A percentile compares a stretch with the other conserved stretches of the same genome.
phyloP scores from a whole-genome alignment of 1,140 invertebrate species.

The Arctopsyche grandis region DNA sequence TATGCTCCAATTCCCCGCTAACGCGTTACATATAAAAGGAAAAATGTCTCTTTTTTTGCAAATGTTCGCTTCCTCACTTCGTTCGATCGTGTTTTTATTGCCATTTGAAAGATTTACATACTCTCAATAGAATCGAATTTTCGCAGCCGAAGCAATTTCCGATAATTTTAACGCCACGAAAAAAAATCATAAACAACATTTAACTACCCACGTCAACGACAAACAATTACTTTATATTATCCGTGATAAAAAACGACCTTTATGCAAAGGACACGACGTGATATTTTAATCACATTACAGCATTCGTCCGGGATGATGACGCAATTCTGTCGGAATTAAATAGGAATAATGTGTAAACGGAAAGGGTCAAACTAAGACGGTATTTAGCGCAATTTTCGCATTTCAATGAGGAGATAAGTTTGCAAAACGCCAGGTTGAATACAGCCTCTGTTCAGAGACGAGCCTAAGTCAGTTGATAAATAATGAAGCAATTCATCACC shows the following conservation, averaged over 20 bases:
- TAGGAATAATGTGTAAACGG: not conserved
- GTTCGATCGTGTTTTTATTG: slow-evolving; percentile 32
- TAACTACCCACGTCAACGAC: no score
- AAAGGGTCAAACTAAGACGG: slow-evolving; percentile 27
- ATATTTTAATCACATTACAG: not conserved
- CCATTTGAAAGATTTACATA: slow-evolving; percentile 43
- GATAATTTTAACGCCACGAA: not conserved
- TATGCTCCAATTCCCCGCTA: not conserved
- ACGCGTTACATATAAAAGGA: slow-evolving; percentile 24
- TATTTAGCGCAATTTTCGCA: slow-evolving; percentile 39
- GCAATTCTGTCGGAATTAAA: not conserved
- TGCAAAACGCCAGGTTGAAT: slow-evolving; percentile 34
- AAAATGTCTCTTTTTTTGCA: not conserved
- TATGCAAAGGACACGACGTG: not conserved
- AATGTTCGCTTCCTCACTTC: not conserved
- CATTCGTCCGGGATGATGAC: not conserved
- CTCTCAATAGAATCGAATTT: slow-evolving; percentile 36
- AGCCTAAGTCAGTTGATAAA: slow-evolving; percentile 46
- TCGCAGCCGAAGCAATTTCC: slow-evolving; percentile 9
- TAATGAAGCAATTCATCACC: slow-evolving; percentile 52
- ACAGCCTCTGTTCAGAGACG: slow-evolving; percentile 10
- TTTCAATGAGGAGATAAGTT: slow-evolving; percentile 44
- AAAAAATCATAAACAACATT: no score
- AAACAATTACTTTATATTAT: no score
- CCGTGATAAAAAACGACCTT: no score